Evolutionary conservation across 2,888 invertebrate genomes (phyloP).

Genomic region (Dermolepida albohirtum): DNA sequence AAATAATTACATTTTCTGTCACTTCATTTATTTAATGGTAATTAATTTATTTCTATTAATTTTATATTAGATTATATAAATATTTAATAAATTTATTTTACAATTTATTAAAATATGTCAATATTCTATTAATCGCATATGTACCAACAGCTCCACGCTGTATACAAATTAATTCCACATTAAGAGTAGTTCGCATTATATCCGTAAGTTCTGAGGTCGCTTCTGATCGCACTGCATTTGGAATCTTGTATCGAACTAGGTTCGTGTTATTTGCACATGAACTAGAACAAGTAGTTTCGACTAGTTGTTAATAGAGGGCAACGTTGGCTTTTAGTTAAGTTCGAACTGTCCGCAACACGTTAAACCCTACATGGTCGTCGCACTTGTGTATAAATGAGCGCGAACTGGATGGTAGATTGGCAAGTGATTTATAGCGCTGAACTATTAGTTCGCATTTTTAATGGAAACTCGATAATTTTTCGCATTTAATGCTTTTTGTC

Average conservation of each 20-base stretch:
- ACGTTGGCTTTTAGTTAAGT: constrained; percentile 39
- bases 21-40: too few relatives aligned
- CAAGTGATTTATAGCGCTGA: constrained; percentile 46
- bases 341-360: constrained; percentile 29
- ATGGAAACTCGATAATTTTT: constrained; percentile 46
- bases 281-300: constrained; percentile 53
- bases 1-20: too few relatives aligned
- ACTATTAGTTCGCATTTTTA: constrained; percentile 46
- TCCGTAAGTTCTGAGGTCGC: constrained; percentile 28
- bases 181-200: constrained; percentile 31
- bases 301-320: constrained; percentile 60
- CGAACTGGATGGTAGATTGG: constrained; percentile 38
- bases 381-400: constrained; percentile 29
- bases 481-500: constrained; percentile 41
- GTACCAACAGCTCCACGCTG: too few relatives aligned
- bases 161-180: too few relatives aligned
- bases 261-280: constrained; percentile 21
- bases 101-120: too few relatives aligned
- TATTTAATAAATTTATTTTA: too few relatives aligned
- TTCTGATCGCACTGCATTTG: constrained; percentile 36
- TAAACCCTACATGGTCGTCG: constrained; percentile 34
- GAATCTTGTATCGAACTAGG: constrained; percentile 36
- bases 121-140: too few relatives aligned
- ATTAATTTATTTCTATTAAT: too few relatives aligned
- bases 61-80: too few relatives aligned